These are phyloP conservation scores for Psilopogon haemacephalus DNA, from an alignment of 2,113 vertebrate species.

Conservation along the genomic window DNA sequence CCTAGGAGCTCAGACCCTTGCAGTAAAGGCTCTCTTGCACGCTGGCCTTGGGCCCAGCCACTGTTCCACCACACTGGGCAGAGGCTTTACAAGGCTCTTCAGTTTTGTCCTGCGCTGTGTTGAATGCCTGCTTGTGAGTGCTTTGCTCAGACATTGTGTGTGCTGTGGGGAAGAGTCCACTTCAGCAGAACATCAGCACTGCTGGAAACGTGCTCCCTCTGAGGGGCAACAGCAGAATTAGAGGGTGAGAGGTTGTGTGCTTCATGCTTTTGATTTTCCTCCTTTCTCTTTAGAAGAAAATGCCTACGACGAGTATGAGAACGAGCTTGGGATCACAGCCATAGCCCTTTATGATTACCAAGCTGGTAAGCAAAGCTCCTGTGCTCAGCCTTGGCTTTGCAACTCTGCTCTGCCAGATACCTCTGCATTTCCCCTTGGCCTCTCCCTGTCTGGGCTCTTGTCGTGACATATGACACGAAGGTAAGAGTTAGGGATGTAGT, in stretches of 20 bases:
- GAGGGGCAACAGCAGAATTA: neutral
- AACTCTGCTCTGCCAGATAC: neutral
- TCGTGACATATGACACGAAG: neutral
- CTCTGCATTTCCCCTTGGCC: neutral
- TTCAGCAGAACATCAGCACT: neutral
- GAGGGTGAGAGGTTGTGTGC: neutral
- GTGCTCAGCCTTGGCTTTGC: neutral
- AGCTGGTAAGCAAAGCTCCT: slow-evolving; percentile 82
- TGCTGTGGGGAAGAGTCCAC: neutral
- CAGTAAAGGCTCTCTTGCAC: neutral
- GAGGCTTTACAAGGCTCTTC: neutral
- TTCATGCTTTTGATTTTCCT: neutral
- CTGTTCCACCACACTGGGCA: neutral
- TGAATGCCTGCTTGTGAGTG: neutral
- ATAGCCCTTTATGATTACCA: slow-evolving; percentile 97
- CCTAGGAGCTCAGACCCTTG: neutral
- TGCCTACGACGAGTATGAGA: slow-evolving; percentile 82
- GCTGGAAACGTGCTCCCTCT: neutral
- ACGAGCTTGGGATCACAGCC: slow-evolving; percentile 91
- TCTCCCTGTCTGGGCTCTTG: neutral
- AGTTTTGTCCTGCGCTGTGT: neutral
- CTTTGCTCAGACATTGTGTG: neutral
- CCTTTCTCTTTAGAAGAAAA: slow-evolving; percentile 72
- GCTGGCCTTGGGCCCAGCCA: neutral
- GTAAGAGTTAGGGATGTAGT: neutral